A percentile compares a stretch with the other conserved stretches of the same genome.
These are phyloP conservation scores for Tringa solitaria DNA, from an alignment of 2,113 vertebrate genomes.

Conservation along the genomic window DNA sequence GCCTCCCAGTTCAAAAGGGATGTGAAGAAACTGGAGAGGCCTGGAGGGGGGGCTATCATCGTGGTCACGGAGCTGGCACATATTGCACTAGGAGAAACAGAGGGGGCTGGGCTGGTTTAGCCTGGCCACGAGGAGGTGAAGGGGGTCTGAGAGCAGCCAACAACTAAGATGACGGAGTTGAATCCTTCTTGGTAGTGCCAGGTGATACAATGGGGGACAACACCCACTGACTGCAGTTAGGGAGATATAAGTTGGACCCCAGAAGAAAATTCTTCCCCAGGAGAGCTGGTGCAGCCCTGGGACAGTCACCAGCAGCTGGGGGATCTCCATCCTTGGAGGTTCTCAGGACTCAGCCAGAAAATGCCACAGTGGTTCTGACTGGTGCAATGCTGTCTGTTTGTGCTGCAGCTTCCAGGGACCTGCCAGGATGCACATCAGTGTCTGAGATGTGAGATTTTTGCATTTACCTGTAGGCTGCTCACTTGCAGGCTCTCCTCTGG, in stretches of 20 bases:
- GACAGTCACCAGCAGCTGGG: neutral
- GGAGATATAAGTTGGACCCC: neutral
- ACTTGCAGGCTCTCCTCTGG: neutral
- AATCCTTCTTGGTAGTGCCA: neutral
- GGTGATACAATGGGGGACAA: neutral
- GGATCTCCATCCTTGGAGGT: neutral
- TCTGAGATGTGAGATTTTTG: neutral
- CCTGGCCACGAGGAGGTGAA: neutral
- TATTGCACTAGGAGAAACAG: neutral
- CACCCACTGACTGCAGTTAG: neutral
- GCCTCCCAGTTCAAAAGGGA: neutral
- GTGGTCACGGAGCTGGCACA: neutral
- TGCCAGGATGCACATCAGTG: neutral
- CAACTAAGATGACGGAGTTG: neutral
- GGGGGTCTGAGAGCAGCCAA: neutral
- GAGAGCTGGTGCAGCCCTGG: neutral
- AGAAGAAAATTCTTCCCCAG: neutral
- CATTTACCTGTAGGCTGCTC: neutral
- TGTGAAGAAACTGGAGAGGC: neutral
- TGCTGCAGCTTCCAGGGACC: neutral
- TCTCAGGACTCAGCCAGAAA: neutral
- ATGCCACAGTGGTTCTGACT: rapidly evolving
- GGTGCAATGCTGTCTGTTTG: neutral
- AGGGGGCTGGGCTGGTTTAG: neutral
- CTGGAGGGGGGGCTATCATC: neutral